phyloP scores from a whole-genome alignment of 2,113 vertebrate species.

The Spea multiplicata region DNA sequence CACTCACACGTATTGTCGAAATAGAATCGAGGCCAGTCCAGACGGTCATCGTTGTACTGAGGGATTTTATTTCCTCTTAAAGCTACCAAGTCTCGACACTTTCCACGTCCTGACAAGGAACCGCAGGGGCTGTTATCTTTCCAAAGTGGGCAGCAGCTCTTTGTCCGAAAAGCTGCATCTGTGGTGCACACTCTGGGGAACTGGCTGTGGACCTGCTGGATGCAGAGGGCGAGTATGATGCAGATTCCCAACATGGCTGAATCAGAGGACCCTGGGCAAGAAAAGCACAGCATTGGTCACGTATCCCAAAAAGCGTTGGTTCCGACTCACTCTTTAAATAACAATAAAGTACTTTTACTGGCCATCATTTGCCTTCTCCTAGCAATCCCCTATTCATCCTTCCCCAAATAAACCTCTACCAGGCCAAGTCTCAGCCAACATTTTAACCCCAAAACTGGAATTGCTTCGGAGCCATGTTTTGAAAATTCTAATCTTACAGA shows the following conservation, averaged over 20 bases:
- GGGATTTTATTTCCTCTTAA: constrained; percentile 1
- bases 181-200: constrained; percentile 51
- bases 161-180: constrained; percentile 32
- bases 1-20: constrained; percentile 47
- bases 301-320: too few relatives aligned
- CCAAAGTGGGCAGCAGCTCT: constrained; percentile 49
- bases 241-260: background rate
- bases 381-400: too few relatives aligned
- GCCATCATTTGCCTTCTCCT: too few relatives aligned
- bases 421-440: too few relatives aligned
- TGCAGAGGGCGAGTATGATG: background rate
- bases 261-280: too few relatives aligned
- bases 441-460: too few relatives aligned
- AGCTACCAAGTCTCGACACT: constrained; percentile 6
- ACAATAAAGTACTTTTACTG: too few relatives aligned
- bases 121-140: constrained; percentile 49
- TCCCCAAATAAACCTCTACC: too few relatives aligned
- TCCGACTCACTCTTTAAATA: too few relatives aligned
- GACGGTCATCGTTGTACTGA: constrained; percentile 43
- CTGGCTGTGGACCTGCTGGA: constrained; percentile 39
- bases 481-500: too few relatives aligned
- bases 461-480: too few relatives aligned
- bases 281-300: background rate
- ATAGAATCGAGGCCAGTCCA: constrained; percentile 48
- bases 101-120: constrained; percentile 40